A percentile compares a stretch with the other conserved stretches of the same genome.
phyloP scores from a whole-genome alignment of 2,797 vertebrate genomes.

The Enteromius viviparus region DNA sequence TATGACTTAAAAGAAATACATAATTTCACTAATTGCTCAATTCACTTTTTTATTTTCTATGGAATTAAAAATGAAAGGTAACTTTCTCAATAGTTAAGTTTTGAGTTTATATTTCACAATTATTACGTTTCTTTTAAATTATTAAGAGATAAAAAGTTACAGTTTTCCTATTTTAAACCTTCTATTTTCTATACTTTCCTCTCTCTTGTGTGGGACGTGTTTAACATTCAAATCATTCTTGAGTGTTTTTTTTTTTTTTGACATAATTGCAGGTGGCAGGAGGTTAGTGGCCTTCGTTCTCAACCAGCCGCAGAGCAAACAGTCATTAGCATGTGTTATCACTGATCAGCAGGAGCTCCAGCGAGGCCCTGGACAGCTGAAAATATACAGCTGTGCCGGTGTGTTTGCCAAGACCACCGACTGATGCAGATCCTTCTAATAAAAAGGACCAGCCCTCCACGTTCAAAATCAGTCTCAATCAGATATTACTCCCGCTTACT shows the following conservation, averaged over 20 bases:
- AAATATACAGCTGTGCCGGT: conserved; percentile 27
- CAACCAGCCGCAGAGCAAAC: conserved; percentile 68
- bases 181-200: not conserved
- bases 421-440: conserved; percentile 4
- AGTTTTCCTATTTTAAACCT: not conserved
- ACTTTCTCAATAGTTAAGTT: too few relatives aligned
- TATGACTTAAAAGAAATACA: not conserved
- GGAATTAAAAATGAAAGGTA: too few relatives aligned
- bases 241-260: not conserved
- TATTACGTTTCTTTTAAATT: too few relatives aligned
- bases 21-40: too few relatives aligned
- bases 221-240: conserved; percentile 42
- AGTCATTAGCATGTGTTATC: conserved; percentile 70
- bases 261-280: conserved; percentile 65
- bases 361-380: not conserved
- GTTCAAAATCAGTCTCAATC: not conserved
- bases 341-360: conserved; percentile 61
- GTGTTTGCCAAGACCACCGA: conserved; percentile 16
- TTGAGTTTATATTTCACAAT: too few relatives aligned
- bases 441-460: not conserved
- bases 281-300: conserved; percentile 59
- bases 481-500: not conserved
- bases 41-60: too few relatives aligned
- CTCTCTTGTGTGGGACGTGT: not conserved
- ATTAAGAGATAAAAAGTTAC: not conserved